A percentile compares a stretch with the other conserved stretches of the same genome.
These are phyloP conservation scores for Pangasius larnaudii DNA, from an alignment of 2,797 vertebrate species.

Conservation along the genomic window DNA sequence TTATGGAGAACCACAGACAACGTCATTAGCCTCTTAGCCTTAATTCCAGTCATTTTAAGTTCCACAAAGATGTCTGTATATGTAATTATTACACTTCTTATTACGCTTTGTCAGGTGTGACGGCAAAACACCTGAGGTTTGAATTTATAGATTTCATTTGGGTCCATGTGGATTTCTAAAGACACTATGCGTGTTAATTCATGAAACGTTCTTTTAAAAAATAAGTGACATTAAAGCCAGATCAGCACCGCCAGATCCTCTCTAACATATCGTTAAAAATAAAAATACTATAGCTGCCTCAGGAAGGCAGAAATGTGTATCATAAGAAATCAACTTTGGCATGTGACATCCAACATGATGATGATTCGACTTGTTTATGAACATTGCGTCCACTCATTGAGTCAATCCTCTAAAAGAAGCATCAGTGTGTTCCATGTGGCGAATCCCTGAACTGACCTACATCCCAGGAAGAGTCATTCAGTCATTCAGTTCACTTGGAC, in stretches of 20 bases:
- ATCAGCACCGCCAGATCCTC: neutral
- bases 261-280: neutral
- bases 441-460: neutral
- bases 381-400: neutral
- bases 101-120: neutral
- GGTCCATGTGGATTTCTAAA: neutral
- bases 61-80: neutral
- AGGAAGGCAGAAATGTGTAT: neutral
- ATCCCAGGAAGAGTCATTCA: neutral
- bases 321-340: neutral
- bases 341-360: neutral
- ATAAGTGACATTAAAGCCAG: too few relatives aligned
- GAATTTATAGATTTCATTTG: neutral
- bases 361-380: slow-evolving; percentile 5
- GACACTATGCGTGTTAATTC: neutral
- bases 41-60: slow-evolving; percentile 36
- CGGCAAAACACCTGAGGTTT: neutral
- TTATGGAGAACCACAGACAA: slow-evolving; percentile 56
- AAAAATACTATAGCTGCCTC: neutral
- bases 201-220: neutral
- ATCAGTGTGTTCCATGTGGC: neutral
- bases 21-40: neutral
- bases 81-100: slow-evolving; percentile 3
- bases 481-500: neutral
- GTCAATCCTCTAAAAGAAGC: neutral